Base-by-base conservation (phyloP, 2,888 invertebrate species). In the Koerneria pararmatus region DNA sequence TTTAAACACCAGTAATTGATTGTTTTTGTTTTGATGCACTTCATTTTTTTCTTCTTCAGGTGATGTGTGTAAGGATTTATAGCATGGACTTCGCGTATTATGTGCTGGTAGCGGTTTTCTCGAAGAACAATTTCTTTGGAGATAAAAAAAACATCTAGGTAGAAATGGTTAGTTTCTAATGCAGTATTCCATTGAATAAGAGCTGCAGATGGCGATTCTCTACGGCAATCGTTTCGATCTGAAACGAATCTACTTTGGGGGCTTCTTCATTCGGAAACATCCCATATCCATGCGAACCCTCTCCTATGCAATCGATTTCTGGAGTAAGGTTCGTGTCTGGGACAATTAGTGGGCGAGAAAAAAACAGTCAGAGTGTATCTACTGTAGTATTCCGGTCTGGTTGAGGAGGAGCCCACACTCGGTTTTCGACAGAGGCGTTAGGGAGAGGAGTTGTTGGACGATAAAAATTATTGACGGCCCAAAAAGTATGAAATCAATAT, bases 181-280 rank as follows among this genome's bases (percentile, higher is more conserved):
- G 46, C 32, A 37, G 15, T 22, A 15, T 1, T 31, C 37, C 4
- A 53, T 32, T 29, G 8, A 29, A 29, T 11, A 0, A 48, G 1
- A 22, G 3, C 34, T 74, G 48, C 89, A 89, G 84, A 88, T 89
- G 74, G 88, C 89, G 34, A 88, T 87, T 81, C 86, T 89, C 1
- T 88, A 89, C 78, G 89, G 89, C 27, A 86, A 88, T 82, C 86
- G 89, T 74, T 88, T 89, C 80, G 85, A 87, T 31, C 84, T 89
- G 74, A 87, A 87, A 73, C 84, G 87, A 83, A 88, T 89, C 63
- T 89, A 89, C 76, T 89, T 89, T 82, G 89, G 89, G 37, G 89
- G 89, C n/a, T 89, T 88, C 80, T 89, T 89, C 83, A 86, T 89
- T 37, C 85, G 89, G 46, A 89, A 89, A 77, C 89, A 89, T 84